Evolutionary conservation across 30 jellyfish, hydroid and myxozoan species (phyloP), one percentile per base, ranked within the genome.

Genomic region (Hydractinia symbiolongicarpus): DNA sequence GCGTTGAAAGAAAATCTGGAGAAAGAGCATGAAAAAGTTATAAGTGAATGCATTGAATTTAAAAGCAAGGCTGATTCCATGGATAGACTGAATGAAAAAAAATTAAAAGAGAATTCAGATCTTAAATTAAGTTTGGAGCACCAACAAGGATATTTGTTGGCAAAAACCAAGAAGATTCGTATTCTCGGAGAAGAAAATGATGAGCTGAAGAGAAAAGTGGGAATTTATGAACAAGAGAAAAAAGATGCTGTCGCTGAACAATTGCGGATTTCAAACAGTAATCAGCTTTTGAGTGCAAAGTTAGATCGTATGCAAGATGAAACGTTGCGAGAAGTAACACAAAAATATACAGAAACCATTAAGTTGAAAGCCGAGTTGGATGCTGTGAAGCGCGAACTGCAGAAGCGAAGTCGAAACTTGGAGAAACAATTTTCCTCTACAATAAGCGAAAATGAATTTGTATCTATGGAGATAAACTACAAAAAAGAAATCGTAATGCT

Each of bases 321-420:
- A 50, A 71, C 80, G n/a, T 20, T 71, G 54, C 55, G 80, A 0
- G 80, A 71, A 50, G 80, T 71, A 15, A 71, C 80, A 53, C 60
- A 71, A 50, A 71, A 50, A 71, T 71, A 71, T 5, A 71, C 80
- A 55, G 80, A 71, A 71, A 20, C 80, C 8, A 53, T 71, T 20
- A 71, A 71, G n/a, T 50, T 71, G 17, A 7, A 58, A 71, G 80
- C 80, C 61, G 80, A 71, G 51, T 20, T 71, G 54, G 80, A 71
- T 53, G 80, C 80, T 30, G 56, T 71, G 54, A 71, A 50, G 54
- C 30, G 60, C 61, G 80, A 71, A 50, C 51, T 71, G 8, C 40
- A 50, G 17, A 71, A 71, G 68, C 40, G 80, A 50, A 71, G 5
- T 53, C 55, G 60, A 71, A 8, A 19, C 7, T 53, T 71, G 30